Conservation (phyloP, 1,140 invertebrate species). For the Schmidtea mediterranea region DNA sequence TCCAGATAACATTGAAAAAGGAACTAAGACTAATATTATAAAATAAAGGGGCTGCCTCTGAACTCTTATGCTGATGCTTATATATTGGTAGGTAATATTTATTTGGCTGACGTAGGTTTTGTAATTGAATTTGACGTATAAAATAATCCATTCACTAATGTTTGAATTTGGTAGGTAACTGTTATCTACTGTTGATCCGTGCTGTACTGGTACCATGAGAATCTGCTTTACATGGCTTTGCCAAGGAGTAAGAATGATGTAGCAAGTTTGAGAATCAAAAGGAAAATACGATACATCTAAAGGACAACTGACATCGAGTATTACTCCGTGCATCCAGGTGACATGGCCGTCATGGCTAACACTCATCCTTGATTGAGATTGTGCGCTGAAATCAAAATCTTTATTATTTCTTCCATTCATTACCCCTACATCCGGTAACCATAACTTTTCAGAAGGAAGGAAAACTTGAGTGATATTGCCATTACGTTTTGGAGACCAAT, state of each 20-base stretch:
- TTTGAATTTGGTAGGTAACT: conserved; percentile 5
- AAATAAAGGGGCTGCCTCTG: background rate
- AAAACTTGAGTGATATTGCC: background rate
- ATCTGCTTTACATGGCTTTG: background rate
- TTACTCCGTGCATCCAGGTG: conserved; percentile 5
- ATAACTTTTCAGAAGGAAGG: background rate
- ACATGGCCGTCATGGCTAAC: background rate
- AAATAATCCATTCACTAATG: conserved; percentile 1
- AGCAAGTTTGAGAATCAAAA: conserved; percentile 2
- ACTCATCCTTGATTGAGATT: background rate
- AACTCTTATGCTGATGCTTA: background rate
- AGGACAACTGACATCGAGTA: conserved; percentile 1
- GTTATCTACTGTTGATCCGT: conserved; percentile 2
- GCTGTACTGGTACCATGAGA: background rate
- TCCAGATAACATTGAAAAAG: conserved; percentile 1
- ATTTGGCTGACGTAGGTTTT: background rate
- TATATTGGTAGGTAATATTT: background rate
- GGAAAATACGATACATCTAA: conserved; percentile 3
- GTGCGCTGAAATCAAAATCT: background rate
- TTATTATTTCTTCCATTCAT: conserved; percentile 3
- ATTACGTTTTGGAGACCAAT: no score
- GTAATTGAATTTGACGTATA: background rate
- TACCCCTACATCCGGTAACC: background rate
- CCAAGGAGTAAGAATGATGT: conserved; percentile 3
- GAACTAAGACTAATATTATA: background rate